Conservation (phyloP, 2,888 invertebrate species). For the Leistus spinibarbis region DNA sequence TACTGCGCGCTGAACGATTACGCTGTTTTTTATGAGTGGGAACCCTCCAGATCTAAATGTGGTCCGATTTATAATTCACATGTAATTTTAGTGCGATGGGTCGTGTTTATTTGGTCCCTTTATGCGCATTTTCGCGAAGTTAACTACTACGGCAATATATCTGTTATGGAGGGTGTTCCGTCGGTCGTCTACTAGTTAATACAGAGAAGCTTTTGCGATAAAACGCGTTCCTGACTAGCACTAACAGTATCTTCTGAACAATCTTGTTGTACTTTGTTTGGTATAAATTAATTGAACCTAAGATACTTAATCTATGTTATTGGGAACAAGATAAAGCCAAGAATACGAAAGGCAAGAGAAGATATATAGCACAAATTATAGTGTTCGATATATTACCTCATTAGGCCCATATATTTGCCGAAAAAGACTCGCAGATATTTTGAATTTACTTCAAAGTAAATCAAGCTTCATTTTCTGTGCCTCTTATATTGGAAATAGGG, state of each 20-base stretch:
- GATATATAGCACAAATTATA: not conserved
- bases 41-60: not conserved
- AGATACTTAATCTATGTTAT: not conserved
- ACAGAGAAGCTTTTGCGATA: not conserved
- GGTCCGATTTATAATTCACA: not conserved
- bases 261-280: not conserved
- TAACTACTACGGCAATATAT: not conserved
- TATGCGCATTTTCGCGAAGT: not conserved
- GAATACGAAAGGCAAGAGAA: not conserved
- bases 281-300: constrained; percentile 6
- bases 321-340: not conserved
- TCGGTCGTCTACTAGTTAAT: not conserved
- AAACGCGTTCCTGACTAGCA: not conserved
- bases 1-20: not conserved
- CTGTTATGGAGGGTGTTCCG: not conserved
- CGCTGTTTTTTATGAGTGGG: not conserved
- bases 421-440: too few species aligned
- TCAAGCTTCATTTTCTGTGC: too few species aligned
- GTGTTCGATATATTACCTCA: not conserved
- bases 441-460: too few species aligned
- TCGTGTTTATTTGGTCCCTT: constrained; percentile 1
- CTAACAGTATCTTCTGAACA: not conserved
- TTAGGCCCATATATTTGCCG: too few species aligned
- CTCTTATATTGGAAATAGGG: too few species aligned
- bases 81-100: constrained; percentile 1